Conservation (phyloP, 2,888 invertebrate species). For the Cacoxenus indagator region DNA sequence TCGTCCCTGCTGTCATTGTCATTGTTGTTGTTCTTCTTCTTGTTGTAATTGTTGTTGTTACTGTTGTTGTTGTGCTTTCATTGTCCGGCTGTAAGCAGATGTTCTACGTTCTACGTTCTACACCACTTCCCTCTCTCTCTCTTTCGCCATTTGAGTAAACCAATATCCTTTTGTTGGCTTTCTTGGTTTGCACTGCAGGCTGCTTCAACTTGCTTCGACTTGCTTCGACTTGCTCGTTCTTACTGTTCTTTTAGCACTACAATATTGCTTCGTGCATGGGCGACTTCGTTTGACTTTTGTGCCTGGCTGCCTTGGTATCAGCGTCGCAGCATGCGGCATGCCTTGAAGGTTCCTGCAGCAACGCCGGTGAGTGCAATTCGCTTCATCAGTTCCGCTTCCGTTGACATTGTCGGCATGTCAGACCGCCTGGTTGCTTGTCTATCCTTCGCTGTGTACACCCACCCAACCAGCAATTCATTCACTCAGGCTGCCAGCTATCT, state of each 20-base stretch:
- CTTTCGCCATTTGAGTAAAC: not conserved
- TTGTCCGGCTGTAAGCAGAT: not conserved
- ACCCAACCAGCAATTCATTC: not conserved
- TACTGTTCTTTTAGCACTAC: slow-evolving; percentile 1
- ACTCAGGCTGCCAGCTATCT: not conserved
- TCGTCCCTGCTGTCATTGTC: not conserved
- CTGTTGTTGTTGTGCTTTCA: not conserved
- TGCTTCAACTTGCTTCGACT: not conserved
- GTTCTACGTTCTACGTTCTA: not conserved
- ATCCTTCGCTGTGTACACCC: not conserved
- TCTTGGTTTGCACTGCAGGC: not conserved
- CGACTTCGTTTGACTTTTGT: not conserved
- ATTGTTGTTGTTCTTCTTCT: not conserved
- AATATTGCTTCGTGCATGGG: slow-evolving; percentile 15
- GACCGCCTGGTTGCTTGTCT: not conserved
- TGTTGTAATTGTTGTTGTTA: not conserved
- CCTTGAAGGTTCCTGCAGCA: not conserved
- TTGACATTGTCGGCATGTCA: not conserved
- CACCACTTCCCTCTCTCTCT: not conserved
- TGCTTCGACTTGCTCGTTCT: not conserved
- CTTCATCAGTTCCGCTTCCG: slow-evolving; percentile 12
- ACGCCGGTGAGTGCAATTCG: not conserved
- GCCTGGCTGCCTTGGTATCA: slow-evolving; percentile 21
- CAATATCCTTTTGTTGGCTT: not conserved
- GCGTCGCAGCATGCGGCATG: not conserved